phyloP scores from a whole-genome alignment of 2,888 invertebrate genomes.

The Glyphotaelius pellucidus region DNA sequence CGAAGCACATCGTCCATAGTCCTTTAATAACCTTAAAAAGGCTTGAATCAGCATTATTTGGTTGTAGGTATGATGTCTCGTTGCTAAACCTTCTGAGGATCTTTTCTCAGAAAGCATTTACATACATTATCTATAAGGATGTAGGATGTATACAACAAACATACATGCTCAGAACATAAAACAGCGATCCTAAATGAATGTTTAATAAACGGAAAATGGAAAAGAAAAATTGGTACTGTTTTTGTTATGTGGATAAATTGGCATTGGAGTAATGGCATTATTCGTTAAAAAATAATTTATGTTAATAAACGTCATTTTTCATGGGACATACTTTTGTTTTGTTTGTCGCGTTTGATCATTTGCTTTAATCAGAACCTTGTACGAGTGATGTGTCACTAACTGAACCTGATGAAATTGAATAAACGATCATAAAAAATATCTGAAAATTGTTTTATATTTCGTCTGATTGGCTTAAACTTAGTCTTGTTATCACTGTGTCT shows the following conservation, averaged over 20 bases:
- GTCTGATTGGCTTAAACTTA: neutral
- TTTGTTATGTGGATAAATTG: neutral
- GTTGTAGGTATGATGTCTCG: neutral
- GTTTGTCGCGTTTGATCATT: too few relatives aligned
- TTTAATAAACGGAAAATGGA: neutral
- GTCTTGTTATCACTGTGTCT: neutral
- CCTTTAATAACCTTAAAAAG: neutral
- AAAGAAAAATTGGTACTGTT: neutral
- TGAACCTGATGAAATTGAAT: neutral
- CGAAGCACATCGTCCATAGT: neutral
- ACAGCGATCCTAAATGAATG: neutral
- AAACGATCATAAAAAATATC: too few relatives aligned
- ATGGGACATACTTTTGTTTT: too few relatives aligned
- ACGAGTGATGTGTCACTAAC: too few relatives aligned
- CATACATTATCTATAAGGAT: neutral
- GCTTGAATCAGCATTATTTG: too few relatives aligned
- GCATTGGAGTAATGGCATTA: neutral
- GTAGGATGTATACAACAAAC: neutral
- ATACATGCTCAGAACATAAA: conserved; percentile 2
- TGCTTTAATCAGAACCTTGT: too few relatives aligned
- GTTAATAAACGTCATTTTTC: neutral
- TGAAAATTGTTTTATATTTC: too few relatives aligned
- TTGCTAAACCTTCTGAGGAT: neutral
- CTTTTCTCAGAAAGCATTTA: neutral
- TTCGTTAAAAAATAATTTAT: neutral